These are phyloP conservation scores for Heliconius erato DNA, from an alignment of 2,888 invertebrate species.

Conservation along the genomic window DNA sequence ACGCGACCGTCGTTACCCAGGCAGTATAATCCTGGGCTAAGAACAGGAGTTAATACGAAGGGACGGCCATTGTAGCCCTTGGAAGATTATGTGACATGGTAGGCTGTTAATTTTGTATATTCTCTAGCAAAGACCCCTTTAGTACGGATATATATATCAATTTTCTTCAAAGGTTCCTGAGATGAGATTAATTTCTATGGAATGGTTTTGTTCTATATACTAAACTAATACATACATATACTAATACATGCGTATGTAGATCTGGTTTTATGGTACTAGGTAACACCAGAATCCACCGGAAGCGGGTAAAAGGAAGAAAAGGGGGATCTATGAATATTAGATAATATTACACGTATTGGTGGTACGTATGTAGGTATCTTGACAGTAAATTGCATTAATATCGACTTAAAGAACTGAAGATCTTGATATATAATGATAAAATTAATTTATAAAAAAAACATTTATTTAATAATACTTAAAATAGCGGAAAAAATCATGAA, in stretches of 20 bases:
- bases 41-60: conserved; percentile 76
- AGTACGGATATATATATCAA: conserved; percentile 54
- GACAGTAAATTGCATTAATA: no score
- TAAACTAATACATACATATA: neutral
- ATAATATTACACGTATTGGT: no score
- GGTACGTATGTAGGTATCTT: no score
- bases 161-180: conserved; percentile 43
- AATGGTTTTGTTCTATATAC: conserved; percentile 22
- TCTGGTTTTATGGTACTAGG: neutral
- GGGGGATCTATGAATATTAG: no score
- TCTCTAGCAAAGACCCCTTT: conserved; percentile 59
- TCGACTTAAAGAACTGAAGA: no score
- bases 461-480: no score
- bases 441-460: no score
- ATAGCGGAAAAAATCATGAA: no score
- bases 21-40: conserved; percentile 67
- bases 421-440: no score
- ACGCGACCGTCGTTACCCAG: conserved; percentile 62
- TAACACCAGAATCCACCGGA: no score
- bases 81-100: conserved; percentile 69
- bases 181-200: conserved; percentile 39
- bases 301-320: no score
- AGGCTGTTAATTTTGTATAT: conserved; percentile 76
- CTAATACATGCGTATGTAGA: neutral
- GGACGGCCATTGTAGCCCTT: conserved; percentile 76